Conservation (phyloP, 2,888 invertebrate genomes). For the Apodemia hepburni region DNA sequence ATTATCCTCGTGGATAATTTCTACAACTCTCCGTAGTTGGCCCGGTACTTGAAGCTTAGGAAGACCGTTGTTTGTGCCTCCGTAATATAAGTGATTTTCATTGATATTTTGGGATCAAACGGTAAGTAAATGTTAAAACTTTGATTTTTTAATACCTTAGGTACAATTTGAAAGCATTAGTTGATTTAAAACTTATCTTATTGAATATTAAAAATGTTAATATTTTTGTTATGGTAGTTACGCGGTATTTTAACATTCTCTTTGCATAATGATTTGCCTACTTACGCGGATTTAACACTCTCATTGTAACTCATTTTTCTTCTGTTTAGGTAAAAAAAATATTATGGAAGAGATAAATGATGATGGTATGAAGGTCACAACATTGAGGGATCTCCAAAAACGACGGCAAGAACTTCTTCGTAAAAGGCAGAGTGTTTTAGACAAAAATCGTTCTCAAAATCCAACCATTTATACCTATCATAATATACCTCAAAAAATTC, state of each 20-base stretch:
- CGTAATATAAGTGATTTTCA: slow-evolving; percentile 13
- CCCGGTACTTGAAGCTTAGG: too few species aligned
- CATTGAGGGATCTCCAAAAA: slow-evolving; percentile 11
- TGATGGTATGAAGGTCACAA: slow-evolving; percentile 11
- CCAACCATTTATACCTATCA: slow-evolving; percentile 13
- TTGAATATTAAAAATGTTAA: slow-evolving; percentile 13
- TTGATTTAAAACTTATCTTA: slow-evolving; percentile 13
- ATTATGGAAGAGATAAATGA: slow-evolving; percentile 11
- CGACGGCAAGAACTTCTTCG: slow-evolving; percentile 13
- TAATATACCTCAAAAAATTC: slow-evolving; percentile 13
- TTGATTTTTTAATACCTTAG: slow-evolving; percentile 14
- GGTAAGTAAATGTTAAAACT: slow-evolving; percentile 14
- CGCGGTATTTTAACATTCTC: slow-evolving; percentile 5
- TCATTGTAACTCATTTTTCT: slow-evolving; percentile 14
- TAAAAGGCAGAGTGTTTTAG: slow-evolving; percentile 14
- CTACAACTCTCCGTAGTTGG: too few species aligned
- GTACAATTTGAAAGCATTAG: slow-evolving; percentile 13
- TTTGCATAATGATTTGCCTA: slow-evolving; percentile 1
- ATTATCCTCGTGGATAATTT: too few species aligned
- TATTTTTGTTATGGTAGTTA: slow-evolving; percentile 14
- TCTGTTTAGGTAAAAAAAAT: slow-evolving; percentile 14
- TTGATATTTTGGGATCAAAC: slow-evolving; percentile 12
- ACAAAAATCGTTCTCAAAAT: slow-evolving; percentile 14
- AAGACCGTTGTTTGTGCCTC: slow-evolving; percentile 14
- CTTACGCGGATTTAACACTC: slow-evolving; percentile 11